A percentile compares a stretch with the other conserved stretches of the same genome.
phyloP scores from a whole-genome alignment of 2,888 invertebrate genomes.

The Petrolisthes manimaculis region DNA sequence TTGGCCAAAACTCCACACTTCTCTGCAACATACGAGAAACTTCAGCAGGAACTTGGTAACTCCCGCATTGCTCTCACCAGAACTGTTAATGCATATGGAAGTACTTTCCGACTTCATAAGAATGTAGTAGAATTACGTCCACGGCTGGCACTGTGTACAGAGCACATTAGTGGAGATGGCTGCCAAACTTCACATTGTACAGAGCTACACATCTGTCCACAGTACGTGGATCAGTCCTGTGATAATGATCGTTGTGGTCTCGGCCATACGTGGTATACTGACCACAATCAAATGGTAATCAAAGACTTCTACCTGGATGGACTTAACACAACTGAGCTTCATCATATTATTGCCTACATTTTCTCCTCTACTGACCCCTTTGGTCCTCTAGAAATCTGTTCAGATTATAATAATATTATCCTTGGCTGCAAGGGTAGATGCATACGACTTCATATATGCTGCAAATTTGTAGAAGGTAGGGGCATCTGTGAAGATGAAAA shows the following conservation, averaged over 20 bases:
- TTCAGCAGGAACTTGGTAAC: neutral
- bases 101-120: neutral
- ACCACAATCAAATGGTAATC: slow-evolving; percentile 2
- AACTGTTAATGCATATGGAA: neutral
- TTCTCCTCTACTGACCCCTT: neutral
- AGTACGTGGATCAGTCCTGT: slow-evolving; percentile 17
- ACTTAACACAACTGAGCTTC: neutral
- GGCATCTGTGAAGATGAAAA: neutral
- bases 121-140: slow-evolving; percentile 7
- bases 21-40: neutral
- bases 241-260: slow-evolving; percentile 2
- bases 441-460: slow-evolving; percentile 17
- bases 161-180: neutral
- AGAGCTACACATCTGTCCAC: slow-evolving; percentile 21
- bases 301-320: neutral
- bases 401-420: neutral
- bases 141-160: neutral
- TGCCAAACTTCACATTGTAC: slow-evolving; percentile 2
- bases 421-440: neutral
- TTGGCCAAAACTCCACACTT: neutral
- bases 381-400: slow-evolving; percentile 13
- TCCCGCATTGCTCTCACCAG: neutral
- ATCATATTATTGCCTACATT: neutral
- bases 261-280: slow-evolving; percentile 22
- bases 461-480: neutral